Evolutionary conservation across 2,888 invertebrate species (phyloP), one percentile per base, ranked within the genome.

Genomic region (Trilocha varians): DNA sequence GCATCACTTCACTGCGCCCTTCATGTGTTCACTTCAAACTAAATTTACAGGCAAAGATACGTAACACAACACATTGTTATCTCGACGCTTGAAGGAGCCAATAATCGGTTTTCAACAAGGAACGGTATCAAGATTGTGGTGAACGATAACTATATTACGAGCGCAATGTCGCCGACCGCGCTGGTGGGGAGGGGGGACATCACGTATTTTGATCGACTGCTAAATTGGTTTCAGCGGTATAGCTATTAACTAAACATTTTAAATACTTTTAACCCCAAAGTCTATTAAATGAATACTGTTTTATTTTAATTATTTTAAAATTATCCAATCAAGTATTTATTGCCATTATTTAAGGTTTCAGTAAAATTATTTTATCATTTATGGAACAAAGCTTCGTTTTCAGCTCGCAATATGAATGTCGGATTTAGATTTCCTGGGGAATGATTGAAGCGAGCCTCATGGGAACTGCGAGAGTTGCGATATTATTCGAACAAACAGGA

Each of bases 21-120:
- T 59, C 53, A 48, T 53, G 57, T 49, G 55, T 49, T 45, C 52
- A 61, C 55, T 58, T 54, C 44, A 52, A 46, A 55, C 55, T 50
- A 45, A n/a, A n/a, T n/a, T n/a, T n/a, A 52, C 55, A 55, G 57
- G 57, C 59, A 60, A 63, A 64, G 51, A 52, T 49, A 57, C 53
- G 53, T 56, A 25, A 53, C 54, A 64, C 62, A 63, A 64, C 25
- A 61, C 53, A 65, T 51, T 56, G 57, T 65, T 71, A 71, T 71
- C 70, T 58, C 47, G 49, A 41, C 53, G 56, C 55, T 64, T 52
- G 55, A 65, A 68, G 68, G 62, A 66, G 57, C 55, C 58, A 62
- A 67, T 70, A 64, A 66, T 66, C 63, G 55, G 53, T 49, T 53
- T 53, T 50, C 44, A 52, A 47, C 59, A 55, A 63, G 62, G 61